Evolutionary conservation across 2,113 vertebrate genomes (phyloP).

Genomic region (Periophthalmus modestus): DNA sequence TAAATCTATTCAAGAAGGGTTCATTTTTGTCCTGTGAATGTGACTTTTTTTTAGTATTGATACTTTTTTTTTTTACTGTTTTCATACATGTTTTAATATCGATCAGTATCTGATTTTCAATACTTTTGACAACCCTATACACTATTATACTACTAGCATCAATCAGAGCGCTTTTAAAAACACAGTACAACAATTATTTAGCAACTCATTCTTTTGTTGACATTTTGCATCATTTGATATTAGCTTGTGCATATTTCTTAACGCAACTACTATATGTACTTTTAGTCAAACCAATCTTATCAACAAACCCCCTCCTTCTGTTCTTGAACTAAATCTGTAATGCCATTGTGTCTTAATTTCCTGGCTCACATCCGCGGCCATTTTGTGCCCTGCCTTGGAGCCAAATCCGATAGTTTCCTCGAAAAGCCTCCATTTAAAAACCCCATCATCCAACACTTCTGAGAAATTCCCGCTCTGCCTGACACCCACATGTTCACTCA

Average conservation of each 20-base stretch:
- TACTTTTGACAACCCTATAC: too few species aligned
- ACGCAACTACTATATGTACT: background rate
- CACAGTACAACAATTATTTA: background rate
- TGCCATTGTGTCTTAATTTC: conserved; percentile 25
- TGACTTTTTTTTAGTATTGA: too few species aligned
- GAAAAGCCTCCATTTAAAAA: conserved; percentile 45
- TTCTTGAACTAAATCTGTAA: background rate
- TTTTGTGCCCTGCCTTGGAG: conserved; percentile 45
- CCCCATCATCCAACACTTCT: conserved; percentile 62
- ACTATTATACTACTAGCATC: too few species aligned
- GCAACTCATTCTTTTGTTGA: background rate
- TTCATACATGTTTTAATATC: too few species aligned
- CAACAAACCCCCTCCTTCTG: background rate
- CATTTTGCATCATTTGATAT: background rate
- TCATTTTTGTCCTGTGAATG: too few species aligned
- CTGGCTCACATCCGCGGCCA: conserved; percentile 19
- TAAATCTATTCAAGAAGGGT: too few species aligned
- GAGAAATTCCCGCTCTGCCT: conserved; percentile 64
- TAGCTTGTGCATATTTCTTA: too few species aligned
- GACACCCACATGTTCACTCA: conserved; percentile 24
- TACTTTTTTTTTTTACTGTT: too few species aligned
- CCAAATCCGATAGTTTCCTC: conserved; percentile 62
- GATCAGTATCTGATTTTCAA: too few species aligned
- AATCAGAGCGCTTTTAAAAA: too few species aligned
- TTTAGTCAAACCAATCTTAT: background rate